Evolutionary conservation across 2,797 vertebrate species (phyloP).

Genomic region (Bradypodion pumilum): DNA sequence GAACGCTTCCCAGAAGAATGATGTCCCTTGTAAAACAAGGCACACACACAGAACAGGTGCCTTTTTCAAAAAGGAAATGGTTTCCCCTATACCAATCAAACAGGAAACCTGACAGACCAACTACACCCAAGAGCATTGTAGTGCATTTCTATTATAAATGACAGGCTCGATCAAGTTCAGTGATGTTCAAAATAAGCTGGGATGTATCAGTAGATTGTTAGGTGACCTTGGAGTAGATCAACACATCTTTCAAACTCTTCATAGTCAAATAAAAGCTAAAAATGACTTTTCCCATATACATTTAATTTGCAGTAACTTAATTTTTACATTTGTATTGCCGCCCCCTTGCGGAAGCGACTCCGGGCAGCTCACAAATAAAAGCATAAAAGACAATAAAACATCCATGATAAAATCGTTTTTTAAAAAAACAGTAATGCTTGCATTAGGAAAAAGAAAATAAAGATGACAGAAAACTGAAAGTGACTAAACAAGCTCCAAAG

Average conservation of each 20-base stretch:
- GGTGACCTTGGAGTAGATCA: neutral
- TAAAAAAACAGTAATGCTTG: neutral
- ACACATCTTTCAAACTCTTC: neutral
- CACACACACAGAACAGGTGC: neutral
- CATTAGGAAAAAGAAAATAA: constrained; percentile 3
- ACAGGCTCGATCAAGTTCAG: rapidly evolving
- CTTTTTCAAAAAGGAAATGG: neutral
- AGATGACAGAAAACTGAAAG: neutral
- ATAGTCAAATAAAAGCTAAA: neutral
- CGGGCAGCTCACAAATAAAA: no score
- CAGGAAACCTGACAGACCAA: neutral
- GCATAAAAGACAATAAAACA: no score
- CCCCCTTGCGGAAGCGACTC: no score
- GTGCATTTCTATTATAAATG: neutral
- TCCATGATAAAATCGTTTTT: no score
- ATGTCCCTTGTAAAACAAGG: neutral
- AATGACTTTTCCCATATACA: neutral
- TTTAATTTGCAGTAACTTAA: no score
- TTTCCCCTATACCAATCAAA: no score
- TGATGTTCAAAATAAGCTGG: neutral
- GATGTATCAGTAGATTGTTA: neutral
- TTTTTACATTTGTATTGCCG: no score
- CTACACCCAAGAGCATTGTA: neutral
- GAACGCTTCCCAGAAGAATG: neutral
- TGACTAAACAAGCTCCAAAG: neutral